Percentiles rank a stretch among this genome's conserved stretches.
phyloP scores from a whole-genome alignment of 1,140 invertebrate species.

The fruit fly (Drosophila melanogaster) region Release_6_plus_ISO1_MT NT_033777.3:29099001-29099500 shows the following conservation, averaged over 20 bases:
- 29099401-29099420: conserved; percentile 73
- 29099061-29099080: conserved; percentile 77
- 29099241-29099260: conserved; percentile 78
- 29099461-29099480: conserved; percentile 68
- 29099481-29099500: conserved; percentile 59
- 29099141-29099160: conserved; percentile 81
- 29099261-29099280: conserved; percentile 79
- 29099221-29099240: conserved; percentile 84
- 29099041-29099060: conserved; percentile 69
- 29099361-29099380: conserved; percentile 19
- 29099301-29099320: conserved; percentile 78
- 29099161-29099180: conserved; percentile 79
- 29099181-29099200: conserved; percentile 79
- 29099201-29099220: conserved; percentile 80
- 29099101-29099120: conserved; percentile 76
- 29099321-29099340: conserved; percentile 78
- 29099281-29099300: conserved; percentile 79
- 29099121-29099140: conserved; percentile 83
- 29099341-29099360: conserved; percentile 81
- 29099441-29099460: conserved; percentile 75
- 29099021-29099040: conserved; percentile 76
- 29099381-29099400: conserved; percentile 34
- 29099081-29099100: conserved; percentile 73
- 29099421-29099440: conserved; percentile 66
- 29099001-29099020: conserved; percentile 84